A percentile compares a stretch with the other conserved stretches of the same genome.
Conservation (phyloP, 2,888 invertebrate species). For the Machimus rusticus region DNA sequence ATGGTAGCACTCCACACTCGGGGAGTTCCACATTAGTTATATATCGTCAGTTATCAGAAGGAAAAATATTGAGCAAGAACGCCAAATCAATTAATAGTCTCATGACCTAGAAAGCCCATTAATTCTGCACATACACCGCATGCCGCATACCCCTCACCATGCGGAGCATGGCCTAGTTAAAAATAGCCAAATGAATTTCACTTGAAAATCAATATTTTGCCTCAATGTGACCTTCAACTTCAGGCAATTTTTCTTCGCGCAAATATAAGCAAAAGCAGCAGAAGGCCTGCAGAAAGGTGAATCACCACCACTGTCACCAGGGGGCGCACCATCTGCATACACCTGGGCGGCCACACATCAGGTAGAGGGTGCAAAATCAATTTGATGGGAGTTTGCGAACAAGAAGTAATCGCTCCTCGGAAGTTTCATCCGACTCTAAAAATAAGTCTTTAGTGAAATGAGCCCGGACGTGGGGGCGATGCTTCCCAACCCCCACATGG, state of each 20-base stretch:
- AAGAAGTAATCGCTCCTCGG: neutral
- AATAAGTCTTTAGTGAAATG: neutral
- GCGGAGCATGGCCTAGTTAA: constrained; percentile 22
- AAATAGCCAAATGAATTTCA: constrained; percentile 34
- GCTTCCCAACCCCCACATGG: neutral
- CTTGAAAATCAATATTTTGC: constrained; percentile 27
- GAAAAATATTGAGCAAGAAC: neutral
- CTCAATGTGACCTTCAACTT: constrained; percentile 38
- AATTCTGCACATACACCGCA: neutral
- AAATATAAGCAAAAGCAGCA: constrained; percentile 29
- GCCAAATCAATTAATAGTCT: neutral
- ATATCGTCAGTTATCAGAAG: neutral
- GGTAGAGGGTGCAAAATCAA: neutral
- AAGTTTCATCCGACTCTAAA: neutral
- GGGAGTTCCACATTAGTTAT: neutral
- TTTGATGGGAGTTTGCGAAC: neutral
- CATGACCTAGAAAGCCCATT: constrained; percentile 9
- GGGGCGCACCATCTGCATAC: neutral
- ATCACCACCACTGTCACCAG: constrained; percentile 3
- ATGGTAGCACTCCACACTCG: neutral
- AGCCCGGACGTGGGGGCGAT: neutral
- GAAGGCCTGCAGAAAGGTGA: constrained; percentile 19
- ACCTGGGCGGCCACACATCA: neutral
- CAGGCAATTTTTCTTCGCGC: constrained; percentile 23
- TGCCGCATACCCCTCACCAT: neutral